phyloP scores from a whole-genome alignment of 2,797 vertebrate genomes.

The Periparus ater region DNA sequence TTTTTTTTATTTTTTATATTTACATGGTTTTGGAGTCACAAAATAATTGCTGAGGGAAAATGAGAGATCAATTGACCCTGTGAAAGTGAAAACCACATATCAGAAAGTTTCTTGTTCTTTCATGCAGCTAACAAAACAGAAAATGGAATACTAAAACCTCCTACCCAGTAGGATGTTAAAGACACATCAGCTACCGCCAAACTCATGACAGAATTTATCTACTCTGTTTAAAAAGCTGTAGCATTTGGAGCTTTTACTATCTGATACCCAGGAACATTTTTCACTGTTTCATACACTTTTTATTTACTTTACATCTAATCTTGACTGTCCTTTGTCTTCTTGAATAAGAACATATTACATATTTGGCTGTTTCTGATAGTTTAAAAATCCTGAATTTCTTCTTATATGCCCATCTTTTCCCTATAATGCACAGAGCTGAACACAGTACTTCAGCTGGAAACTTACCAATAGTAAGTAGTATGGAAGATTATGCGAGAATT shows the following conservation, averaged over 20 bases:
- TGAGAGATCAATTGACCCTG: background rate
- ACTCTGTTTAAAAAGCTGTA: background rate
- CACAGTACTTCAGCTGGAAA: background rate
- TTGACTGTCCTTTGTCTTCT: background rate
- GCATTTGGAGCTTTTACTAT: background rate
- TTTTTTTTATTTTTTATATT: background rate
- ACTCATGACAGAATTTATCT: background rate
- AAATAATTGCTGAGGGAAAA: background rate
- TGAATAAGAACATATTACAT: background rate
- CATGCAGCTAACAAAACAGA: background rate
- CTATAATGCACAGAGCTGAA: background rate
- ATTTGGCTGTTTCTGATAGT: background rate
- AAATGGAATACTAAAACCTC: accelerated
- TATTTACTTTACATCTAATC: background rate
- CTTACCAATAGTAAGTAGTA: background rate
- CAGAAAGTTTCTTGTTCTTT: background rate
- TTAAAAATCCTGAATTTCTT: background rate
- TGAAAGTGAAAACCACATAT: background rate
- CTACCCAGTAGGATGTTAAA: background rate
- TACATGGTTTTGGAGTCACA: background rate
- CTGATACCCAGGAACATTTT: background rate
- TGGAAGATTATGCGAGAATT: background rate
- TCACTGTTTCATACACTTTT: background rate
- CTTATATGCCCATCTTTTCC: accelerated
- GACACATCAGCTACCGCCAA: background rate